A percentile compares a stretch with the other conserved stretches of the same genome.
Conservation (phyloP, 2,113 vertebrate genomes). For the Silurus glanis region DNA sequence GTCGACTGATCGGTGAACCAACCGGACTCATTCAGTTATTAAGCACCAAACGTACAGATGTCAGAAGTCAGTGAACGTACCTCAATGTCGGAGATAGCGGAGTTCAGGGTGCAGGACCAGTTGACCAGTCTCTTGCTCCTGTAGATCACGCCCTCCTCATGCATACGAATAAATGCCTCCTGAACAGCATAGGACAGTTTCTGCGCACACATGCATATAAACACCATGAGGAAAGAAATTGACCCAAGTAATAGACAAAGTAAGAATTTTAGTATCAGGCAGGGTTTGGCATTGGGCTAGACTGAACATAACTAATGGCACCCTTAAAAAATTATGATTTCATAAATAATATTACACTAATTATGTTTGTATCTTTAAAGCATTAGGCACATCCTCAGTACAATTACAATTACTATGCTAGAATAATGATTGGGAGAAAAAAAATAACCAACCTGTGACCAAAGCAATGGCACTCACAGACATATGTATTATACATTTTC, state of each 20-base stretch:
- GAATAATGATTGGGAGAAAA: background rate
- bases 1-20: background rate
- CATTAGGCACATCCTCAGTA: background rate
- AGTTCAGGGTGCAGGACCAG: slow-evolving; percentile 92
- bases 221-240: background rate
- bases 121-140: slow-evolving; percentile 90
- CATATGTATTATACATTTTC: background rate
- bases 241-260: background rate
- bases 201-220: slow-evolving; percentile 58
- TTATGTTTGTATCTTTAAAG: background rate
- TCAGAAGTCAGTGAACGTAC: slow-evolving; percentile 55
- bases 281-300: background rate
- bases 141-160: slow-evolving; percentile 86
- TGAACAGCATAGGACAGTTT: slow-evolving; percentile 86
- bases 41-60: background rate
- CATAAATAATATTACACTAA: background rate
- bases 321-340: background rate
- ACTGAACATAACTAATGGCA: background rate
- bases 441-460: background rate
- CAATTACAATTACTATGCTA: background rate
- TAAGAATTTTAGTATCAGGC: background rate
- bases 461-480: background rate
- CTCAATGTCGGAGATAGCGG: slow-evolving; percentile 93
- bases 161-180: slow-evolving; percentile 86
- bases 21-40: no score